Conservation (phyloP, 2,888 invertebrate genomes). For the Phasia obesa region DNA sequence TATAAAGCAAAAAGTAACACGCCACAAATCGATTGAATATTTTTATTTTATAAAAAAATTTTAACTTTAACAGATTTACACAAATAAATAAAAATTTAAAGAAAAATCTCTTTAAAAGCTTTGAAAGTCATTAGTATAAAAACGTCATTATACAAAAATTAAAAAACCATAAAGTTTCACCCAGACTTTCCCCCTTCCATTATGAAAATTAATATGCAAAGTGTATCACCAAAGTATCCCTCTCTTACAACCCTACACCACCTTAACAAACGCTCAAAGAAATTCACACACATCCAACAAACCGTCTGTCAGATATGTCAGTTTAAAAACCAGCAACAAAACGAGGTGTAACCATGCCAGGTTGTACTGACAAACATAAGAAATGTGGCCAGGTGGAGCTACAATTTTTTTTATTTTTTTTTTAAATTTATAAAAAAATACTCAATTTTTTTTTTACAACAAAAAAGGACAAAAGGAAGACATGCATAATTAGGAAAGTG, state of each 20-base stretch:
- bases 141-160: conserved; percentile 2
- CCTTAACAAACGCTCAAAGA: conserved; percentile 1
- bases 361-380: conserved; percentile 2
- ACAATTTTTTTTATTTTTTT: not conserved
- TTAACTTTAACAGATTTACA: not conserved
- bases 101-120: too few relatives aligned
- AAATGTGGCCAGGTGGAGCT: conserved; percentile 5
- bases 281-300: conserved; percentile 14
- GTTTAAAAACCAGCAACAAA: conserved; percentile 43
- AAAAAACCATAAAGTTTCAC: conserved; percentile 50
- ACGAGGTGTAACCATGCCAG: conserved; percentile 56
- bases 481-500: not conserved
- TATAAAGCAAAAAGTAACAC: too few relatives aligned
- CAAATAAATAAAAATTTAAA: conserved; percentile 4
- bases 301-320: conserved; percentile 36
- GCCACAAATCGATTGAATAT: conserved; percentile 34
- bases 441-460: too few relatives aligned
- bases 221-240: conserved; percentile 44
- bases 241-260: conserved; percentile 55
- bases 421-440: not conserved
- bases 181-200: conserved; percentile 65
- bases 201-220: conserved; percentile 58
- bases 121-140: too few relatives aligned
- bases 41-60: conserved; percentile 4
- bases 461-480: not conserved